Base-by-base conservation (phyloP, 2,888 invertebrate genomes). In the Cremastinae sp. region DNA sequence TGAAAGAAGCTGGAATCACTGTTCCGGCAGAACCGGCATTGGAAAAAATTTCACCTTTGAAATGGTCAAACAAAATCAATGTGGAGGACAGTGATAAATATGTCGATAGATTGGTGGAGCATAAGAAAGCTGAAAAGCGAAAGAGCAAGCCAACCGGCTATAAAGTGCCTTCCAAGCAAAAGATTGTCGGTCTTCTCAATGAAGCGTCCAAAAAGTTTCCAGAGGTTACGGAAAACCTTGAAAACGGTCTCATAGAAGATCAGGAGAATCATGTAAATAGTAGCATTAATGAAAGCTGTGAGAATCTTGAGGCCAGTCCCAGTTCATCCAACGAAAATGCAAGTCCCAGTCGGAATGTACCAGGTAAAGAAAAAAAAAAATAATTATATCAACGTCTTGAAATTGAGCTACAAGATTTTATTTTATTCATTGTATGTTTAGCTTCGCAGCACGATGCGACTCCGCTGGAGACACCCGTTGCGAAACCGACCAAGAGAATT, bases 11-110 rank as follows among this genome's bases (percentile, higher is more conserved):
- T 62, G 89, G 89, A 14, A 90, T 90, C 41, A 82, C 86, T 28
- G 86, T 89, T 2, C 90, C 90, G 3, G 87, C 87, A 2, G 90
- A 90, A 68, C 90, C 90, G 64, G 89, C 89, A 2, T 75, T 90
- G 53, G 90, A 90, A 77, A 90, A 88, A 78, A 86, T 90, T 76
- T 88, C 88, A 9, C 87, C 89, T 0, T 81, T 88, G 5, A 89
- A 88, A 74, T 89, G 89, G 89, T 89, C 89, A 2, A 90, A 89
- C 74, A 89, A 88, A 81, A 86, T 90, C 49, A 89, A 88, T 64
- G 84, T 86, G 2, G 88, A 87, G 49, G 85, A 86, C 9, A 81
- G 80, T 14, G 87, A 88, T 59, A 84, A 83, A 16, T 85, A 82
- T 78, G 78, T 86, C 53, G 82, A 79, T 62, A 84, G 82, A 78